Base-by-base conservation (phyloP, 2,888 invertebrate species). In the Stenotaenia linearis region DNA sequence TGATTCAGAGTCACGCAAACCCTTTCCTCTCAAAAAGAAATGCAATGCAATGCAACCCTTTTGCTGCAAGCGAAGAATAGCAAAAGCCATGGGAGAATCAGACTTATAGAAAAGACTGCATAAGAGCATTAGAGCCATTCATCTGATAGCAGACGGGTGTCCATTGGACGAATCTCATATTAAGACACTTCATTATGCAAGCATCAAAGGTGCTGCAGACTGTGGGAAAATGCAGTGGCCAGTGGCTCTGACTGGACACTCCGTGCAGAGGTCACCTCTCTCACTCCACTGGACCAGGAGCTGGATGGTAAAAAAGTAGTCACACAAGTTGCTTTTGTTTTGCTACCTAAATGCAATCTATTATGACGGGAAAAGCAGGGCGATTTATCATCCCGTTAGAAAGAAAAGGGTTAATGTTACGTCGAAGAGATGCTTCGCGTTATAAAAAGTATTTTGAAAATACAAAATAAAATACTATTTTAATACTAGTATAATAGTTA, bases 241-340 rank as follows among this genome's bases (percentile, higher is more conserved):
- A 35, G 76, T 76, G 32, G 35, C 32, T 75, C 75, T n/a, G 18
- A 5, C 28, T 28, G 76, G 76, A 23, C 23, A 23, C 76, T 76
- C n/a, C 35, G 35, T 76, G 32, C 76, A 76, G 35, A 37, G 30
- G 76, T 35, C 23, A 23, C 23, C 9, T 4, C 69, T 56, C 18
- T 23, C 23, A 6, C 18, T 56, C n/a, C n/a, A 61, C 21, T 30
- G 32, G 28, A 74, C 28, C 76, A 15, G 18, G 10, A n/a, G 10
- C 15, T 35, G 35, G n/a, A 45, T 45, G 45, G 45, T 15, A 2
- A 32, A 76, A 76, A 76, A 35, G 76, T 35, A n/a, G 76, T 76
- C 35, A 23, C 23, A 35, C 76, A 15, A 76, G 35, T 76, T 76
- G 76, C 76, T 76, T 76, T 76, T 76, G 76, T 76, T 76, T 76